Evolutionary conservation across 2,113 vertebrate species (phyloP).

Genomic region (Psammodynastes pulverulentus): DNA sequence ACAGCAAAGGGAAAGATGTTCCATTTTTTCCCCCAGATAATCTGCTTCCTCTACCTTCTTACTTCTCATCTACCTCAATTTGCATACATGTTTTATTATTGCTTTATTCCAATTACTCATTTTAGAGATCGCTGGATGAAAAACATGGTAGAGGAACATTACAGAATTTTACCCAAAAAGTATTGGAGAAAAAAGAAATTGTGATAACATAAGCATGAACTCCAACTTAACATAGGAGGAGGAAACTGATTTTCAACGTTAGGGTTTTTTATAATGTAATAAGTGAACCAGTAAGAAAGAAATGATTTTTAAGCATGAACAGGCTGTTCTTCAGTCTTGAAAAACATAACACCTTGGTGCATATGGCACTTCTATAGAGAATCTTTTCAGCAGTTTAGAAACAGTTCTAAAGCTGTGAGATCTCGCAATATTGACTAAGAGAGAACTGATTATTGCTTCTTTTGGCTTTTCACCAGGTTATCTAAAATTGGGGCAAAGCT

Average conservation of each 20-base stretch:
- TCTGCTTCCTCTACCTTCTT: neutral
- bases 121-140: neutral
- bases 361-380: neutral
- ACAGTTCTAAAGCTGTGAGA: neutral
- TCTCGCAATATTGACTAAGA: neutral
- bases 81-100: neutral
- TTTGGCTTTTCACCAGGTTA: neutral
- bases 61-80: neutral
- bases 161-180: neutral
- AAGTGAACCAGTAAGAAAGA: neutral
- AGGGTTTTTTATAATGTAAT: neutral
- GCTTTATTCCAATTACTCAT: neutral
- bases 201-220: neutral
- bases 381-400: neutral
- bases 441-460: neutral
- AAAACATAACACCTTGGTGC: neutral
- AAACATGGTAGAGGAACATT: neutral
- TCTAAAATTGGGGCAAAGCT: neutral
- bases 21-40: neutral
- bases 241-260: neutral
- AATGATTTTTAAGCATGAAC: neutral
- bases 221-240: neutral
- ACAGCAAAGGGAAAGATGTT: constrained; percentile 24
- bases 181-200: neutral
- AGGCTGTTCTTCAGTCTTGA: neutral